phyloP scores from a whole-genome alignment of 2,797 vertebrate species.

The Rhinichthys osculus region DNA sequence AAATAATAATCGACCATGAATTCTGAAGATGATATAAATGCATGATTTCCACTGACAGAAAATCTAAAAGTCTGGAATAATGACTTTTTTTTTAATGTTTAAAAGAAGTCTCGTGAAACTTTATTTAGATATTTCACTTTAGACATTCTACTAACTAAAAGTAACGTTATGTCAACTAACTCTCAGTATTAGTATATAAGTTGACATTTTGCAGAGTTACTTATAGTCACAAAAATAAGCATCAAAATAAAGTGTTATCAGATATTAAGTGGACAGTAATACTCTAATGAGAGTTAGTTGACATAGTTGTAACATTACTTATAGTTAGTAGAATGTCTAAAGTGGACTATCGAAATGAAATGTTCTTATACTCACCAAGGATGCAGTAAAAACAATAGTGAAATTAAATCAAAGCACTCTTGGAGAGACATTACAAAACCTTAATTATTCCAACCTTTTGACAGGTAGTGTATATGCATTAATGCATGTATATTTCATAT shows the following conservation, averaged over 20 bases:
- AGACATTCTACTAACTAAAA: no score
- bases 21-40: not conserved
- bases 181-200: not conserved
- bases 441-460: not conserved
- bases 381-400: not conserved
- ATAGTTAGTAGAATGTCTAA: not conserved
- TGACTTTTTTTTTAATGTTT: not conserved
- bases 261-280: no score
- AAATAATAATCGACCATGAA: not conserved
- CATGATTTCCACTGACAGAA: not conserved
- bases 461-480: not conserved
- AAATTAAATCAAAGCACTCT: not conserved
- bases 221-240: no score
- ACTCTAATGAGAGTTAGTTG: not conserved
- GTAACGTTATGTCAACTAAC: no score
- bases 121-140: not conserved
- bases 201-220: not conserved
- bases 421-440: not conserved
- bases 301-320: not conserved
- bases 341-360: not conserved
- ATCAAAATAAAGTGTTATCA: no score
- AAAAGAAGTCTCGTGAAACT: not conserved
- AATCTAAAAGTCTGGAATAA: not conserved
- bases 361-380: not conserved
- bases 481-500: conserved; percentile 2